These are phyloP conservation scores for Apotomis turbidana DNA, from an alignment of 2,888 invertebrate genomes.

Conservation along the genomic window DNA sequence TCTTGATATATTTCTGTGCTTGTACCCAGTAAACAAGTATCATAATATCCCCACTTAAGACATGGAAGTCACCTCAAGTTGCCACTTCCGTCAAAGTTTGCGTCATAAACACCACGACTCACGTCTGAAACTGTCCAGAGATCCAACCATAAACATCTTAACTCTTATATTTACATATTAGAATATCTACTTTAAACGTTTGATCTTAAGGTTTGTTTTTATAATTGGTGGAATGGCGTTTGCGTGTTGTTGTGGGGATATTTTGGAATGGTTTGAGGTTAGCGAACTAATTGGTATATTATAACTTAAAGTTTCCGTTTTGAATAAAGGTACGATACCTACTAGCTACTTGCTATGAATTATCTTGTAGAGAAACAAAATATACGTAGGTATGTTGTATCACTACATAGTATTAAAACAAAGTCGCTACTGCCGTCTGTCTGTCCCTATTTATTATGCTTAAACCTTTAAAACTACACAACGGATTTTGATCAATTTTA, in stretches of 20 bases:
- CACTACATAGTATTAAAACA: too few species aligned
- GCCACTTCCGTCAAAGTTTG: slow-evolving; percentile 13
- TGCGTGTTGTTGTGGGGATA: not conserved
- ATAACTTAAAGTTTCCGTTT: slow-evolving; percentile 5
- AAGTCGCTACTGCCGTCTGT: too few species aligned
- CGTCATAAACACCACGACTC: slow-evolving; percentile 21
- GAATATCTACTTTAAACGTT: not conserved
- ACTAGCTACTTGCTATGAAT: not conserved
- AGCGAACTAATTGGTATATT: slow-evolving; percentile 6
- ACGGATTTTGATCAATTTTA: too few species aligned
- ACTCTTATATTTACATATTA: not conserved
- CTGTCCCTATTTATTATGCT: too few species aligned
- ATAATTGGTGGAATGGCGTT: not conserved
- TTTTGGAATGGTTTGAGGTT: not conserved
- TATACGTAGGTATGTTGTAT: too few species aligned
- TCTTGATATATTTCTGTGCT: too few species aligned
- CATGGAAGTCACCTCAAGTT: slow-evolving; percentile 14
- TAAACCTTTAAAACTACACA: too few species aligned
- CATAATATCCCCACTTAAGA: slow-evolving; percentile 23
- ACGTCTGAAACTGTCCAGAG: not conserved
- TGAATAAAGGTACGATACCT: not conserved
- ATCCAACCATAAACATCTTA: not conserved
- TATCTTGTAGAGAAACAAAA: not conserved
- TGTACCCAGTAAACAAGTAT: slow-evolving; percentile 19
- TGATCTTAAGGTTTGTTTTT: not conserved